Evolutionary conservation across 1,140 invertebrate genomes (phyloP), one percentile per base, ranked within the genome.

Genomic region (Oryctes rhinoceros): DNA sequence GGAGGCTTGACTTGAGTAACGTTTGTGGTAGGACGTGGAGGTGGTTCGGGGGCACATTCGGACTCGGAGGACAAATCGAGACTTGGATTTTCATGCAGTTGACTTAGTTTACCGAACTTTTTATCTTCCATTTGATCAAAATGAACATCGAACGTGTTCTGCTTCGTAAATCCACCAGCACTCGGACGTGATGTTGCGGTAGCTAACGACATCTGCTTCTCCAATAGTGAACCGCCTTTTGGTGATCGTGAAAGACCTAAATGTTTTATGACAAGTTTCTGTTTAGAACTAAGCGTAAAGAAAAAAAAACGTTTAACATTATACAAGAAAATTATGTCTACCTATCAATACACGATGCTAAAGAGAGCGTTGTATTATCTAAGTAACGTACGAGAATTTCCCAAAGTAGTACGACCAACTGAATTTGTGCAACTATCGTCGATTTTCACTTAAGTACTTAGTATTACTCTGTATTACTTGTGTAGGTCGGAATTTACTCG

Each of bases 1-100:
- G 95, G 95, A 0, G 95, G 95, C 82, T 95, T 91, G 76, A 92
- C 89, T 87, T 86, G 89, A 87, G 85, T 91, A 85, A 80, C 85
- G 85, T 81, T 88, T 86, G 78, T 88, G n/a, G 88, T 90, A 1
- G 91, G 93, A 76, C 94, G 87, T 2, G 94, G 94, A 13, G 94
- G 94, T 30, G 92, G 92, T 87, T 94, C 91, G 0, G 94, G 94
- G 20, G 92, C 92, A 83, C 82, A 83, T 76, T 88, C 87, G 0
- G 84, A 83, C 80, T 86, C 87, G 3, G 86, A 86, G 5, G 85
- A 86, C 30, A 87, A 78, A 49, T 87, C 85, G 30, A 86, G 80
- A 71, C 84, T 86, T 24, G 81, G 82, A 81, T 85, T 85, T 76
- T 85, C 82, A 78, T 83, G 82, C 6, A 83, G 78, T 20, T 81